Conservation (phyloP, 92 coral and sea anemone genomes). For the Muricea muricata region DNA sequence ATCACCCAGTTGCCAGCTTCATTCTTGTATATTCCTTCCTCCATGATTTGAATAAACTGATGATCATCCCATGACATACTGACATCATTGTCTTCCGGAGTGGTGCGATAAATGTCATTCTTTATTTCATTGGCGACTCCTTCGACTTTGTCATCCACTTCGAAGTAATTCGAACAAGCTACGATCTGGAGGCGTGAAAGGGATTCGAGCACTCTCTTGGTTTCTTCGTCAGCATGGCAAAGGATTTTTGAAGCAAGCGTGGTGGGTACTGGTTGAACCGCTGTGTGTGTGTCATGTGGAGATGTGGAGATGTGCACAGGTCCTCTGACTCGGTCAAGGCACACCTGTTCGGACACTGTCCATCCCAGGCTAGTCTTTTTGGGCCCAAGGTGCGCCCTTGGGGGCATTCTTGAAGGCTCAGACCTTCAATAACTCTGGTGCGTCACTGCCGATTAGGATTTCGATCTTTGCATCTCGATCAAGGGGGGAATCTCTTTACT, state of each 20-base stretch:
- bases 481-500: constrained; percentile 54
- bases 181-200: not conserved
- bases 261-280: too few relatives aligned
- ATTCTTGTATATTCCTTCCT: constrained; percentile 51
- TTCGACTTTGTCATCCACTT: constrained; percentile 41
- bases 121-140: not conserved
- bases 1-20: constrained; percentile 52
- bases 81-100: constrained; percentile 29
- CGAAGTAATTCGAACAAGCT: constrained; percentile 61
- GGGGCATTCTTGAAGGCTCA: constrained; percentile 57
- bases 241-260: too few relatives aligned
- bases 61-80: constrained; percentile 41
- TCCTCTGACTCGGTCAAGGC: constrained; percentile 14
- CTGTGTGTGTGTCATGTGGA: too few relatives aligned
- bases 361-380: constrained; percentile 31
- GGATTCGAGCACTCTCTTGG: not conserved
- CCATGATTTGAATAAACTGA: constrained; percentile 48
- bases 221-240: too few relatives aligned
- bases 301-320: constrained; percentile 21
- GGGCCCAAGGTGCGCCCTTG: constrained; percentile 65
- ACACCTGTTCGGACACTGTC: constrained; percentile 25
- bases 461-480: constrained; percentile 47
- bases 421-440: constrained; percentile 54
- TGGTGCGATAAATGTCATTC: constrained; percentile 16
- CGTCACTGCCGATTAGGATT: constrained; percentile 55